These are phyloP conservation scores for Tachuris rubrigastra DNA, from an alignment of 2,113 vertebrate genomes.

Conservation along the genomic window DNA sequence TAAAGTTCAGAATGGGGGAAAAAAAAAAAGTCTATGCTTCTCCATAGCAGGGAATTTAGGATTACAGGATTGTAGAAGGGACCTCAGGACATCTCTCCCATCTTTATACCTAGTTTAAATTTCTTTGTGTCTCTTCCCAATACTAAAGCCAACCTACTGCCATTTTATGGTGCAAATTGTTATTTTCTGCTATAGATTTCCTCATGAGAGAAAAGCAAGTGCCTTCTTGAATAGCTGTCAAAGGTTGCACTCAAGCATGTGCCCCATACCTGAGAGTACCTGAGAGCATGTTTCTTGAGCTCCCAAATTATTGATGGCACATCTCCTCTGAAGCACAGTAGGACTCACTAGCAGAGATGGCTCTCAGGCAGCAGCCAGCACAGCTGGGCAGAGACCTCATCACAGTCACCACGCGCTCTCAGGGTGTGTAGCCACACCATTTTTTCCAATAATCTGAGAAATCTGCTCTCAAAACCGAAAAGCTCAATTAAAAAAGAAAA, in stretches of 20 bases:
- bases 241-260: rapidly evolving
- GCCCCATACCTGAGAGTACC: too few relatives aligned
- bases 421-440: rapidly evolving
- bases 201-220: neutral
- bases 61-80: neutral
- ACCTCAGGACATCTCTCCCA: neutral
- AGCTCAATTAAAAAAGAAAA: neutral
- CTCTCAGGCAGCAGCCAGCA: neutral
- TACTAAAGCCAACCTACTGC: neutral
- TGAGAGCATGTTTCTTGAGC: neutral
- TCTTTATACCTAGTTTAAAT: neutral
- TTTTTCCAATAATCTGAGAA: neutral
- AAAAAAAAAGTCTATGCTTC: neutral
- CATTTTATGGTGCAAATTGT: neutral
- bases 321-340: rapidly evolving
- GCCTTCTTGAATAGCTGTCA: neutral
- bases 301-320: neutral
- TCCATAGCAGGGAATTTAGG: neutral
- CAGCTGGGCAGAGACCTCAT: neutral
- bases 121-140: neutral
- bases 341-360: neutral
- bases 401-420: neutral
- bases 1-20: neutral
- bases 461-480: neutral
- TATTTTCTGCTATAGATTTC: neutral